Conservation (phyloP, 1,140 invertebrate species). For the Mamestra configurata region DNA sequence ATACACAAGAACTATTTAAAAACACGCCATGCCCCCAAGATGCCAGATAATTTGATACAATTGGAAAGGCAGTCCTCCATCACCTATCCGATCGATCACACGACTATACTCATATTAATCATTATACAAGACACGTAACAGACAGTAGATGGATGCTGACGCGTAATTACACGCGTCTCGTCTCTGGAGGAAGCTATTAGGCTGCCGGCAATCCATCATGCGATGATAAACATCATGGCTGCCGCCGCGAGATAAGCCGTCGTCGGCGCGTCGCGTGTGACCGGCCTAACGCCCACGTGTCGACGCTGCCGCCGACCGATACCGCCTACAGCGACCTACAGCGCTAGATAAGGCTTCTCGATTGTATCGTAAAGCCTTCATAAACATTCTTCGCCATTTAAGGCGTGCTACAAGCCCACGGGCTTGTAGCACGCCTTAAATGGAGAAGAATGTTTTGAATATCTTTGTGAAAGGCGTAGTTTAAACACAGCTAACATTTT, state of each 20-base stretch:
- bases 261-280: conserved; percentile 61
- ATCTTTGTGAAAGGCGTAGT: not conserved
- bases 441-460: conserved; percentile 6
- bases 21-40: too few relatives aligned
- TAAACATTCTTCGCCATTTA: conserved; percentile 5
- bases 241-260: conserved; percentile 67
- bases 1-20: not conserved
- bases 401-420: conserved; percentile 13
- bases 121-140: conserved; percentile 38
- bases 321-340: conserved; percentile 45
- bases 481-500: not conserved
- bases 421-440: conserved; percentile 15
- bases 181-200: conserved; percentile 63
- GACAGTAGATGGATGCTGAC: conserved; percentile 37
- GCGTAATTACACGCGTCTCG: conserved; percentile 50
- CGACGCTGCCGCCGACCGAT: conserved; percentile 31
- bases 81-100: conserved; percentile 10
- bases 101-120: conserved; percentile 20
- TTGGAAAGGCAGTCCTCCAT: conserved; percentile 6
- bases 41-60: conserved; percentile 20
- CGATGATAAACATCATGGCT: conserved; percentile 73
- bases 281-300: conserved; percentile 61
- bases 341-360: conserved; percentile 48
- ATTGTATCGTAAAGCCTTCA: conserved; percentile 13
- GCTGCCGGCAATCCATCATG: conserved; percentile 75